phyloP scores from a whole-genome alignment of 2,797 vertebrate species.

The Semaprochilodus insignis region DNA sequence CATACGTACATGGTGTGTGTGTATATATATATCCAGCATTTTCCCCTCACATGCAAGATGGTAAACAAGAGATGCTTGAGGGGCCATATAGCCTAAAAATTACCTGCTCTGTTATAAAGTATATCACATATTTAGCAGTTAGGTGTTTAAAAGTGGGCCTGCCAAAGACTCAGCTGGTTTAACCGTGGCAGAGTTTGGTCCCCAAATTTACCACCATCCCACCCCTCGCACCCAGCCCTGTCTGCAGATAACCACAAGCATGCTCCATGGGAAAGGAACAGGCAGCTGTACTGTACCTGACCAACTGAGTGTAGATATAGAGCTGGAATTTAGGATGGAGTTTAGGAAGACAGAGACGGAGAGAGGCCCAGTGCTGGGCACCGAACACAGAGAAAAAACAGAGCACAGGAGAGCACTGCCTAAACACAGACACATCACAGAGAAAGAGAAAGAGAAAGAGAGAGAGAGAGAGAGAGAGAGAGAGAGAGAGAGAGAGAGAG shows the following conservation, averaged over 20 bases:
- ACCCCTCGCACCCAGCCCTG: conserved; percentile 50
- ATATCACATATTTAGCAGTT: too few species aligned
- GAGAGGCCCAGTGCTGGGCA: conserved; percentile 98
- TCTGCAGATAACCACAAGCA: conserved; percentile 87
- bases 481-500: conserved; percentile 60
- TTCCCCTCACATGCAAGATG: too few species aligned
- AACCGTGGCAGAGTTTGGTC: conserved; percentile 62
- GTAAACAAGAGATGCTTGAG: too few species aligned
- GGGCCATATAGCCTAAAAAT: too few species aligned
- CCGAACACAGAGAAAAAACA: conserved; percentile 99
- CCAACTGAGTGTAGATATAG: conserved; percentile 99
- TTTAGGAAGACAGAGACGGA: conserved; percentile 99
- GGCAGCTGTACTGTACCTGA: conserved; percentile 90
- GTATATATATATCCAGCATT: background rate
- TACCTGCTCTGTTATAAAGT: too few species aligned
- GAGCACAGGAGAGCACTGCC: conserved; percentile 91
- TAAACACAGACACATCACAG: conserved; percentile 78
- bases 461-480: conserved; percentile 16
- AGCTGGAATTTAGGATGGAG: conserved; percentile 99
- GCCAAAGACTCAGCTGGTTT: conserved; percentile 66
- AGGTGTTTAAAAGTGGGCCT: background rate
- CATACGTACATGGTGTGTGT: background rate
- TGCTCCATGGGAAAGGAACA: conserved; percentile 87
- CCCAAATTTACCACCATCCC: conserved; percentile 47
- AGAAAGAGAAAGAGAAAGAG: conserved; percentile 41